Evolutionary conservation across 2,888 invertebrate genomes (phyloP), one percentile per base, ranked within the genome.

Genomic region (Nowickia ferox): DNA sequence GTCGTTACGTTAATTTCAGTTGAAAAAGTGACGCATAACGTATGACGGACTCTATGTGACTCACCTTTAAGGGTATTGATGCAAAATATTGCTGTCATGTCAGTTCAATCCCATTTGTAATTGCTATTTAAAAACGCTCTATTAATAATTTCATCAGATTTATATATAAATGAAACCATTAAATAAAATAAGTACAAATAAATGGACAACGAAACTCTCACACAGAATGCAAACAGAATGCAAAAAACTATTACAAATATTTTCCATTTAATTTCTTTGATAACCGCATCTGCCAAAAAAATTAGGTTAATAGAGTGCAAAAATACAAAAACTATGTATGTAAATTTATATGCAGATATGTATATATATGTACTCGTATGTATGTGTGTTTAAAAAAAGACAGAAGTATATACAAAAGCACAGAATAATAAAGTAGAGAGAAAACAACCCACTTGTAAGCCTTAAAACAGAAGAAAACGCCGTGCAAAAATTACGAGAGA

Each of bases 241-340:
- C n/a, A 19, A 65, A 72, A 69, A 72, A 68, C 72, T 71, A 80
- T 87, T 84, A 84, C 88, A 87, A 63, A 69, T 87, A 89, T 89
- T 90, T 91, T 89, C 87, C 90, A 90, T 91, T 89, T 89, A 90
- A 90, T 90, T 91, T 89, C 88, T 88, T 89, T 87, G 88, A 87
- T 88, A 88, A 87, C 88, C 89, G 66, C 87, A 88, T 84, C 88
- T 88, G 88, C 87, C 88, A 80, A 87, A 77, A 77, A 63, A 40
- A 59, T 91, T 91, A 88, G 91, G 91, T 91, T 91, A 91, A 91
- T 91, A 90, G 90, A 89, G 89, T 90, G 89, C 90, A 89, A 91
- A 89, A 76, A 76, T 87, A 90, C 57, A 61, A 59, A 85, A 63
- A 71, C 44, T 42, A 72, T 65, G 44, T 66, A 66, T 30, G 4